Conservation (phyloP, 2,888 invertebrate species). For the Prosapia bicincta region DNA sequence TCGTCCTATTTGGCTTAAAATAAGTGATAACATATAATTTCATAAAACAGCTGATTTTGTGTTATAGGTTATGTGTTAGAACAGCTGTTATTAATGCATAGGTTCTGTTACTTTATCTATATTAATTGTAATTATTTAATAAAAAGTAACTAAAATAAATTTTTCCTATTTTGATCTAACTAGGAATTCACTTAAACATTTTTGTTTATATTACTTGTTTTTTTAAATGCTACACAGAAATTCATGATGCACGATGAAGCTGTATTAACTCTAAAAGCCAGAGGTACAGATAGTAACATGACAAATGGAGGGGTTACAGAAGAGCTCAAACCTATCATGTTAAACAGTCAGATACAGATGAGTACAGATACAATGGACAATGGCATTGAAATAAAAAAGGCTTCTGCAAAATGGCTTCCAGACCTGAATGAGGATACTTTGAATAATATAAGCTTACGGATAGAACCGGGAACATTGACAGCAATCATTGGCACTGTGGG, state of each 20-base stretch:
- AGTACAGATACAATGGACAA: constrained; percentile 35
- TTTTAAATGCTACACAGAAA: no score
- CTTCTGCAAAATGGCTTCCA: constrained; percentile 52
- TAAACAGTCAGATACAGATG: not conserved
- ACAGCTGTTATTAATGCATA: no score
- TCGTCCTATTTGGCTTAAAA: no score
- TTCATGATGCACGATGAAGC: constrained; percentile 48
- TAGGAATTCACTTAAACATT: no score
- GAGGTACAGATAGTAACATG: not conserved
- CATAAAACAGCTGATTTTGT: no score
- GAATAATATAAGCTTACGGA: constrained; percentile 52
- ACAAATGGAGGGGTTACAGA: constrained; percentile 25
- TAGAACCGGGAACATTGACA: constrained; percentile 58
- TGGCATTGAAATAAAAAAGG: constrained; percentile 49
- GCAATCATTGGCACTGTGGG: constrained; percentile 75
- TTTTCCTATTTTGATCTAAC: no score
- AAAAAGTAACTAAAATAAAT: no score
- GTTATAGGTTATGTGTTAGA: no score
- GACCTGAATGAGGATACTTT: constrained; percentile 52
- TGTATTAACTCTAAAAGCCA: not conserved
- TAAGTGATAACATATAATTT: no score
- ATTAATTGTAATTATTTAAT: no score
- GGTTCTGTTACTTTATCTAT: no score
- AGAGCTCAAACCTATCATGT: constrained; percentile 19
- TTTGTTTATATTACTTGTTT: no score